These are phyloP conservation scores for Paedocypris sp. DNA, from an alignment of 2,113 vertebrate genomes.

Conservation along the genomic window DNA sequence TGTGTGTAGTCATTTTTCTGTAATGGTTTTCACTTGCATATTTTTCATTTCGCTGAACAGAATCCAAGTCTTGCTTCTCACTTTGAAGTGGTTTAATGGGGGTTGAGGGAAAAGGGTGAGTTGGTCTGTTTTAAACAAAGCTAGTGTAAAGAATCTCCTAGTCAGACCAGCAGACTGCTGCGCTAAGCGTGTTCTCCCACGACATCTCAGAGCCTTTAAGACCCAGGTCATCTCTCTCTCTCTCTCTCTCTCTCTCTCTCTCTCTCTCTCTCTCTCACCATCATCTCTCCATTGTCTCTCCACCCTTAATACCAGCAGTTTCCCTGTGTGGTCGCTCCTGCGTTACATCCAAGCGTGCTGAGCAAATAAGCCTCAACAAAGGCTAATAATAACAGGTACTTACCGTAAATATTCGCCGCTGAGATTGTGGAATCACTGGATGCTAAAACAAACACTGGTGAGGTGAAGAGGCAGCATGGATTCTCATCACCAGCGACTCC, in stretches of 20 bases:
- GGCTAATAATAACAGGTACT: conserved; percentile 61
- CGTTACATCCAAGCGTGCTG: conserved; percentile 42
- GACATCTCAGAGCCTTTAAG: conserved; percentile 35
- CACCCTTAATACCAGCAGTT: conserved; percentile 19
- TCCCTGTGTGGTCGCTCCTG: conserved; percentile 48
- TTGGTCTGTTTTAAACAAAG: not conserved
- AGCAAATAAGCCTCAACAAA: conserved; percentile 50
- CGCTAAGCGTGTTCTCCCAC: conserved; percentile 24
- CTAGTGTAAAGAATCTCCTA: conserved; percentile 5
- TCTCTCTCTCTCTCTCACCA: not conserved
- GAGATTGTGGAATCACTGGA: conserved; percentile 45
- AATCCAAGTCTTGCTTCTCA: not conserved
- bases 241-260: not conserved
- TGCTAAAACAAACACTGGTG: conserved; percentile 47
- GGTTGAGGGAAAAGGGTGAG: not conserved
- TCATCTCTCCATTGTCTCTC: not conserved
- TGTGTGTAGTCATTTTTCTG: no score
- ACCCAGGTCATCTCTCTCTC: conserved; percentile 25
- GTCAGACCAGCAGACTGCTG: conserved; percentile 26
- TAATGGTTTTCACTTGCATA: no score
- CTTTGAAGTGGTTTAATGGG: conserved; percentile 25
- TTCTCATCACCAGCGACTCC: conserved; percentile 38
- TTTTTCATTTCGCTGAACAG: conserved; percentile 15
- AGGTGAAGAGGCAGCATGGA: conserved; percentile 33
- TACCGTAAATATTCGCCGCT: conserved; percentile 56